Evolutionary conservation across 1,140 invertebrate species (phyloP).

Genomic region (Drosophila arawakana): DNA sequence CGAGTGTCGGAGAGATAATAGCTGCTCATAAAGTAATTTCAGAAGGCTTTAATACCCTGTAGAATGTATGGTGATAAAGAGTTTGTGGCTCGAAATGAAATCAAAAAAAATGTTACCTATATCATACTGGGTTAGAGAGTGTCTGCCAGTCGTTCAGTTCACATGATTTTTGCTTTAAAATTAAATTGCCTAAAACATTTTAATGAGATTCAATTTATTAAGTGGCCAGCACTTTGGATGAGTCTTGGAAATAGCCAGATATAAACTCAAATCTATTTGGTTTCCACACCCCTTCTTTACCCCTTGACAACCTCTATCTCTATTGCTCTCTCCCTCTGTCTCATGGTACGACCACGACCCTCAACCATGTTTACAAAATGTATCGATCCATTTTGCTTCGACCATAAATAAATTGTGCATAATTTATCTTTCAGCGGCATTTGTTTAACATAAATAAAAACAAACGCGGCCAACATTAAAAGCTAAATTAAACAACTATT

Average conservation of each 20-base stretch:
- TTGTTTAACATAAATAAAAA: constrained; percentile 44
- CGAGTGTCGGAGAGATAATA: background rate
- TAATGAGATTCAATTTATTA: constrained; percentile 74
- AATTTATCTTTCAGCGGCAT: constrained; percentile 70
- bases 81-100: background rate
- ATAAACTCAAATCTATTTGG: constrained; percentile 5
- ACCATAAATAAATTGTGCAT: constrained; percentile 70
- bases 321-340: background rate
- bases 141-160: background rate
- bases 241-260: background rate
- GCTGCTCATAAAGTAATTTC: constrained; percentile 23
- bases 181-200: constrained; percentile 71
- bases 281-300: background rate
- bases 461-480: constrained; percentile 53
- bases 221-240: constrained; percentile 22
- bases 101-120: too few species aligned
- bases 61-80: background rate
- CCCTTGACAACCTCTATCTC: background rate
- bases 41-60: constrained; percentile 34
- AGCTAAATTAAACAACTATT: constrained; percentile 66
- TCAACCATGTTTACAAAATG: constrained; percentile 23
- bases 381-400: constrained; percentile 63
- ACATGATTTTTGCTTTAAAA: constrained; percentile 22
- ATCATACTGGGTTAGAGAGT: background rate
- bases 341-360: background rate